A percentile compares a stretch with the other conserved stretches of the same genome.
Evolutionary conservation across 2,113 vertebrate species (phyloP).

Genomic region (Illadopsis cleaveri): DNA sequence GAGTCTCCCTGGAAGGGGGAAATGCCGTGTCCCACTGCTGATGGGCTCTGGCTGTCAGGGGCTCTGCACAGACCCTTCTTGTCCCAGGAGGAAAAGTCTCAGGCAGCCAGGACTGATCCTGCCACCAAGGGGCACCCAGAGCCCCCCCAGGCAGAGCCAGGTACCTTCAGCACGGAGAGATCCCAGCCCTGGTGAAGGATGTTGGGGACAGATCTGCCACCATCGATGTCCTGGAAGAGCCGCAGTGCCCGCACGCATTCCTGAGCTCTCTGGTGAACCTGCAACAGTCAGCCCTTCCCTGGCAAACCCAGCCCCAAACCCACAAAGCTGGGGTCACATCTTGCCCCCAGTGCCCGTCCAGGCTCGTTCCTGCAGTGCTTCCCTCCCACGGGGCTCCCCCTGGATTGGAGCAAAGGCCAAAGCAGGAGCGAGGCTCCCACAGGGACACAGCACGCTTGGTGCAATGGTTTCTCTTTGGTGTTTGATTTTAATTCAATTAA

Average conservation of each 20-base stretch:
- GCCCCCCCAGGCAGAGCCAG: neutral
- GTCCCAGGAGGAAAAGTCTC: neutral
- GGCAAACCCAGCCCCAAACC: neutral
- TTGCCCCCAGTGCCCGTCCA: neutral
- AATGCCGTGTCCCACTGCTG: accelerated
- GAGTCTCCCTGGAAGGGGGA: neutral
- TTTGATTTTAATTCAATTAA: neutral
- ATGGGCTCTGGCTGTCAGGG: neutral
- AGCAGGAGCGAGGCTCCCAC: neutral
- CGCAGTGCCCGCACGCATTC: conserved; percentile 69
- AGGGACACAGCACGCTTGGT: accelerated
- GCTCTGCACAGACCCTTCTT: neutral
- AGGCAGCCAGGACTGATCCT: neutral
- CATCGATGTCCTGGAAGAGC: conserved; percentile 54
- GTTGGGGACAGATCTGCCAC: neutral
- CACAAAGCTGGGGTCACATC: neutral
- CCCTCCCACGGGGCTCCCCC: accelerated
- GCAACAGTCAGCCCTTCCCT: neutral
- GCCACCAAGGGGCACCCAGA: neutral
- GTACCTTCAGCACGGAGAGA: conserved; percentile 70
- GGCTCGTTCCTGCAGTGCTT: accelerated
- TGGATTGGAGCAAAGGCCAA: accelerated
- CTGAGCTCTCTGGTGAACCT: conserved; percentile 71
- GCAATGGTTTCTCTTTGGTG: neutral
- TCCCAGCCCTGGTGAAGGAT: conserved; percentile 59